Conservation (phyloP, 2,797 vertebrate species). For the Hybognathus amarus region DNA sequence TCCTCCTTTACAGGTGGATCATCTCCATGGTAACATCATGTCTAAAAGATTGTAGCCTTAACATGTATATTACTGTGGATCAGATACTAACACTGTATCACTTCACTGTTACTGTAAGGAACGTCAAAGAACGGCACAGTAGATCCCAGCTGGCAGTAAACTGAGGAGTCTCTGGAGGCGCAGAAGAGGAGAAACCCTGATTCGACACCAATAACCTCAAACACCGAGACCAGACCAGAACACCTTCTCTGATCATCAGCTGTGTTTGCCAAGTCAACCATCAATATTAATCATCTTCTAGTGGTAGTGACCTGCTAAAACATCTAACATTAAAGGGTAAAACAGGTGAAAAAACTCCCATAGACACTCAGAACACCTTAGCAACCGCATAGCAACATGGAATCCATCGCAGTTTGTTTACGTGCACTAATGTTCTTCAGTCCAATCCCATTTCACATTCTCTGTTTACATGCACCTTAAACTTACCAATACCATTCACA, state of each 20-base stretch:
- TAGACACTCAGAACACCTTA: background rate
- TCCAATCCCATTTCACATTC: background rate
- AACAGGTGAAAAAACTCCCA: background rate
- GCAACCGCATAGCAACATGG: background rate
- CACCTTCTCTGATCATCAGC: background rate
- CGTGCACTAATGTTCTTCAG: background rate
- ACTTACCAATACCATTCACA: background rate
- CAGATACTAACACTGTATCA: background rate
- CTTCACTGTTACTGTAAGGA: background rate
- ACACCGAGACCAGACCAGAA: slow-evolving; percentile 26
- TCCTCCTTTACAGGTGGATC: slow-evolving; percentile 45
- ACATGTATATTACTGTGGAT: background rate
- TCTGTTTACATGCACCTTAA: background rate
- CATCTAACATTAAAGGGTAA: background rate
- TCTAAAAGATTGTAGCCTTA: background rate
- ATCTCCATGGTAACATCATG: slow-evolving; percentile 40
- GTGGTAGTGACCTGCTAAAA: too few species aligned
- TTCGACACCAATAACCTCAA: slow-evolving; percentile 14
- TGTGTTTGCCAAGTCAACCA: background rate
- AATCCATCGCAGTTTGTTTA: background rate
- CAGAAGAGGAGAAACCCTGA: slow-evolving; percentile 33
- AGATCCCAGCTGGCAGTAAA: slow-evolving; percentile 47
- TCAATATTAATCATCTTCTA: background rate
- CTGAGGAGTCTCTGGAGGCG: background rate
- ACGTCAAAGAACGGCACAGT: background rate